These are phyloP conservation scores for Sesamia inferens DNA, from an alignment of 2,888 invertebrate genomes.

Conservation along the genomic window DNA sequence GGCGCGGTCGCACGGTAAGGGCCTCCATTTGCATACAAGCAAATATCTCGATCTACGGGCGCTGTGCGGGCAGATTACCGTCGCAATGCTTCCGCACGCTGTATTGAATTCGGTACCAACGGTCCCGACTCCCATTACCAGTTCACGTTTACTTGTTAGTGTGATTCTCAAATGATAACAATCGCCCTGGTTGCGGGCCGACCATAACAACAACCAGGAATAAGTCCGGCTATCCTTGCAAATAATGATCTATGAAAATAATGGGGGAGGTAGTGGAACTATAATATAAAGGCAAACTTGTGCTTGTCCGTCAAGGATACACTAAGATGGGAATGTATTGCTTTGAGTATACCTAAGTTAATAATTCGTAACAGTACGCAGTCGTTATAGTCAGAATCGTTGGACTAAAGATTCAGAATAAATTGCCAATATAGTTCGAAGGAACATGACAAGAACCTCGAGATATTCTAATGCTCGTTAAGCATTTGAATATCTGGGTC, in stretches of 20 bases:
- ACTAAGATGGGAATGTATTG: conserved; percentile 33
- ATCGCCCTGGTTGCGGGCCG: conserved; percentile 73
- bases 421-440: conserved; percentile 36
- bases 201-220: conserved; percentile 71
- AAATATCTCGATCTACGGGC: conserved; percentile 86
- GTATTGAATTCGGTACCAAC: conserved; percentile 86
- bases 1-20: conserved; percentile 85
- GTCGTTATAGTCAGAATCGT: conserved; percentile 37
- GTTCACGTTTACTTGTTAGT: conserved; percentile 85
- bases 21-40: conserved; percentile 88
- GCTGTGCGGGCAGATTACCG: conserved; percentile 82
- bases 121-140: conserved; percentile 81
- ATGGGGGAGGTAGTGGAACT: conserved; percentile 29
- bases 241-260: conserved; percentile 56
- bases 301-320: conserved; percentile 31
- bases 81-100: conserved; percentile 83
- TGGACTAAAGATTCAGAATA: conserved; percentile 38
- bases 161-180: conserved; percentile 86
- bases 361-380: conserved; percentile 25
- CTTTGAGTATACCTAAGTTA: conserved; percentile 6
- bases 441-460: conserved; percentile 37
- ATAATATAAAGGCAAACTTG: conserved; percentile 10
- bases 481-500: conserved; percentile 32
- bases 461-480: conserved; percentile 33
- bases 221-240: conserved; percentile 57